Evolutionary conservation across 2,113 vertebrate species (phyloP).

Genomic region (Natator depressus): DNA sequence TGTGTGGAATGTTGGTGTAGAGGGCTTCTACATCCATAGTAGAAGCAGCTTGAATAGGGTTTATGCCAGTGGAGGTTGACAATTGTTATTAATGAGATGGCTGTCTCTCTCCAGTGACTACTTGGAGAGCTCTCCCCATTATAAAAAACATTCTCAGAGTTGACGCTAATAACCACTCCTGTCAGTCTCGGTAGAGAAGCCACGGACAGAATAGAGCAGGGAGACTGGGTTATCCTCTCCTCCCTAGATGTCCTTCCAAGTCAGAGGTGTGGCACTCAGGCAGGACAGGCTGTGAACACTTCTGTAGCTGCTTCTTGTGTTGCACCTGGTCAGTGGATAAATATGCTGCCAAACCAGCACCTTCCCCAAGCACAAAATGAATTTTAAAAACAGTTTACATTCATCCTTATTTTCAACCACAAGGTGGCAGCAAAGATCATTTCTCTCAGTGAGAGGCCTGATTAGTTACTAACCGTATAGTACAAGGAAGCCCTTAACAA

Average conservation of each 20-base stretch:
- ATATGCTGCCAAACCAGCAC: not conserved
- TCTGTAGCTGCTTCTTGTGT: not conserved
- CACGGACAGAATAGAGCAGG: not conserved
- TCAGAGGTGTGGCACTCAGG: not conserved
- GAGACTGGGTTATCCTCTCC: not conserved
- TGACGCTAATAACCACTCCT: not conserved
- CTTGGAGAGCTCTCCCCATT: not conserved
- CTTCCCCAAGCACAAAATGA: not conserved
- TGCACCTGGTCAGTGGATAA: not conserved
- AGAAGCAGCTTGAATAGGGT: not conserved
- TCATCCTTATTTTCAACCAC: not conserved
- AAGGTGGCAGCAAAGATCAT: conserved; percentile 61
- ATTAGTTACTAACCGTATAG: not conserved
- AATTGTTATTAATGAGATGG: not conserved
- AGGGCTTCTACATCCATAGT: no score
- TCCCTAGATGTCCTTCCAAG: not conserved
- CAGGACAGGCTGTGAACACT: not conserved
- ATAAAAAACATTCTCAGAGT: not conserved
- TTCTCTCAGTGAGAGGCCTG: rapidly evolving
- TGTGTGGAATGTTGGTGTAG: no score
- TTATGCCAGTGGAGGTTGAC: not conserved
- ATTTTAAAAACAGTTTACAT: not conserved
- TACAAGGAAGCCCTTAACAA: not conserved
- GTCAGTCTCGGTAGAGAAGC: not conserved
- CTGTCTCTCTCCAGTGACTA: not conserved